Evolutionary conservation across 1,140 invertebrate genomes (phyloP), one percentile per base, ranked within the genome.

Genomic region (Drosophila rufa): DNA sequence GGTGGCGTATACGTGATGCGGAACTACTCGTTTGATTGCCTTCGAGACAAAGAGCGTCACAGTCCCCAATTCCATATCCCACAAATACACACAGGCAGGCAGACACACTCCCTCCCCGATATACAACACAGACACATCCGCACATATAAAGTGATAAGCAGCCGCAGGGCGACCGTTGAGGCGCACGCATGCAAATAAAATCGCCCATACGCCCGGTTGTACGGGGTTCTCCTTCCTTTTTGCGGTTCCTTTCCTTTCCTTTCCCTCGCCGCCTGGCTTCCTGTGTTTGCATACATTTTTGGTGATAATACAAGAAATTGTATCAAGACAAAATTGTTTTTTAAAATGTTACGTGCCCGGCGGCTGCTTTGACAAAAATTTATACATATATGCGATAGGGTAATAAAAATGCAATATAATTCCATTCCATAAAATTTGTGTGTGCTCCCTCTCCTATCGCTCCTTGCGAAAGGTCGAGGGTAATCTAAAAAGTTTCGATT

Each of bases 391-490:
- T 75, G 80, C 61, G 64, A 60, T 65, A 73, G 80, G 84, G 83
- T 84, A 89, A 87, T 87, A 87, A 87, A 87, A 87, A 89, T 89
- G 83, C 84, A 87, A 87, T 87, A 89, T 89, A 87, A 89, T 89
- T 80, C 77, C 76, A 80, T 73, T 36, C 33, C 33, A 89, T 46
- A 83, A 80, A 80, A 61, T 70, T 78, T 55, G 40, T 61, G 12
- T 60, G 42, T 56, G 62, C 62, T 83, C 25, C 33, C 11, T 27
- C 30, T 33, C 30, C 30, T 9, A n/a, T 36, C 12, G 36, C 45
- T 58, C 15, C 40, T n/a, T n/a, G 15, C 15, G 5, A 2, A 12
- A 7, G 56, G 46, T 25, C 45, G 48, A 36, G 58, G 67, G 64
- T 77, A 80, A 83, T 79, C 58, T 53, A 33, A 27, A 62, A 87